Evolutionary conservation across 64 coral and sea anemone species (phyloP), one percentile per base, ranked within the genome.

Genomic region (Pocillopora damicornis): DNA sequence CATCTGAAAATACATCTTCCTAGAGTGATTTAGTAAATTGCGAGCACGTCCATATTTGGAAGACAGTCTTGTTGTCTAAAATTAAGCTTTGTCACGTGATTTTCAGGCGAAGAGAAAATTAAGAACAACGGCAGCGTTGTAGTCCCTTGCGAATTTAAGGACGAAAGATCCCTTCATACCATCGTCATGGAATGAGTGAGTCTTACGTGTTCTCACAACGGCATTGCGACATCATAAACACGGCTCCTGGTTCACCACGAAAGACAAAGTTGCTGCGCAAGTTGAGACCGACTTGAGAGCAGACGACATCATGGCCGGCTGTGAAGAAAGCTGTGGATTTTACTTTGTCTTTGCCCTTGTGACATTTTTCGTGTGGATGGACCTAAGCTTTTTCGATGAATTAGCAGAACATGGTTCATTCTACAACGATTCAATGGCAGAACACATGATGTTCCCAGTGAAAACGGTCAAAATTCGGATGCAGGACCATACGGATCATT

Each of bases 281-380:
- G 17, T 56, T 23, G 81, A 37, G 13, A 6, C 12, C 7, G 64
- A 84, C 63, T 84, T 56, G 34, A 51, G 42, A 51, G 35, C 20
- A 71, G 36, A 84, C 63, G 81, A 76, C 86, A 77, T 71, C 59
- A 95, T 95, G 94, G 87, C 78, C 15, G 80, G 94, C 59, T 92
- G 87, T 63, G 94, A 89, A 76, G 94, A 95, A 76, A 95, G 90
- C 25, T 95, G 94, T 67, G 90, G 94, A 0, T 95, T 95, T 63
- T 95, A 95, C 76, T 92, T 95, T 34, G 86, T 95, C 51, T 95
- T 95, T 26, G 90, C 90, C 4, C 56, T 95, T 20, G 83, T 95
- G 69, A 95, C 94, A 15, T 95, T 87, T 86, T 95, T 89, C 18
- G 94, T 92, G 20, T 95, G 94, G 94, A 95, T 92, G 90, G 94